A percentile compares a stretch with the other conserved stretches of the same genome.
These are phyloP conservation scores for Brachystomella parvula DNA, from an alignment of 1,140 invertebrate species.

Conservation along the genomic window DNA sequence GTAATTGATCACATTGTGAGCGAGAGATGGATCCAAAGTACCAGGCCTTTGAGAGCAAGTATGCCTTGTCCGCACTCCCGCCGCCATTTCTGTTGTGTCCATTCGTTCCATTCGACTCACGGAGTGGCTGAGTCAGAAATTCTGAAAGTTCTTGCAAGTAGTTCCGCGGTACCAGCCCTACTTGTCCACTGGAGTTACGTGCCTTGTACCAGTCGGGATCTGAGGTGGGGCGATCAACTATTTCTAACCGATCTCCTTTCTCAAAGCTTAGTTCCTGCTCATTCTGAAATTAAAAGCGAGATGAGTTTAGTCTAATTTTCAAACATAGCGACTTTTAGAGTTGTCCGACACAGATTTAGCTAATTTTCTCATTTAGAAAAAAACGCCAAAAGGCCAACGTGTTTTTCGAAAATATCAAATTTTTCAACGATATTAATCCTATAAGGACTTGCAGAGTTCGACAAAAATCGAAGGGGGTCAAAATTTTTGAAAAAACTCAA, in stretches of 20 bases:
- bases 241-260: slow-evolving; percentile 89
- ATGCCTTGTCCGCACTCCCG: slow-evolving; percentile 52
- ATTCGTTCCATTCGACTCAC: slow-evolving; percentile 44
- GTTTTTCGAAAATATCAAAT: too few species aligned
- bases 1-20: slow-evolving; percentile 85
- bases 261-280: slow-evolving; percentile 95
- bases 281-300: slow-evolving; percentile 54
- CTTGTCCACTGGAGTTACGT: slow-evolving; percentile 76
- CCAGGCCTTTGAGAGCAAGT: slow-evolving; percentile 76
- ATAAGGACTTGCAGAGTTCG: too few species aligned
- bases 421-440: too few species aligned
- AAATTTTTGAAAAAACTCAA: too few species aligned
- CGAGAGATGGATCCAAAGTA: slow-evolving; percentile 93
- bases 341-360: too few species aligned
- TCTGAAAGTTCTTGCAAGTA: slow-evolving; percentile 70
- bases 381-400: too few species aligned
- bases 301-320: slow-evolving; percentile 12
- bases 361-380: too few species aligned
- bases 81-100: slow-evolving; percentile 25
- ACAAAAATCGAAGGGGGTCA: too few species aligned
- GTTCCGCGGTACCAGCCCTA: slow-evolving; percentile 85
- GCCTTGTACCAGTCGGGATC: slow-evolving; percentile 99
- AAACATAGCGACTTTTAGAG: neutral
- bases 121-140: slow-evolving; percentile 73
- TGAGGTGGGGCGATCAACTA: slow-evolving; percentile 84